Evolutionary conservation across 2,113 vertebrate genomes (phyloP), one percentile per base, ranked within the genome.

Genomic region (Hepsetus odoe): DNA sequence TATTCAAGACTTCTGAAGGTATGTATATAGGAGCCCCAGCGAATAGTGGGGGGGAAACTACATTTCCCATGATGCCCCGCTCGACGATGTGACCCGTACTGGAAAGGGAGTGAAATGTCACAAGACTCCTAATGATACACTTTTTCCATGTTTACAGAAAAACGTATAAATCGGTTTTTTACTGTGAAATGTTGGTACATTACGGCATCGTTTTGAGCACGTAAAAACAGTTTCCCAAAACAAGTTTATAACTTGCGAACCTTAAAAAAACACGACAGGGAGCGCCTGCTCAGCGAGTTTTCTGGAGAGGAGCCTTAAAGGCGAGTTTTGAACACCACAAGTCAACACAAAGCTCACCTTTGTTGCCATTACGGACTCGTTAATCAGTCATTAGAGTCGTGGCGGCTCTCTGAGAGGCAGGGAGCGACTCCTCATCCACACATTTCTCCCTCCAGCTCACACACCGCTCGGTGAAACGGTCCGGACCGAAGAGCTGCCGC

Each of bases 41-140:
- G 13, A 46, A 55, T 20, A 55, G 51, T 10, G 8, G 2, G 8
- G n/a, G n/a, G 14, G 5, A 32, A 58, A 90, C 92, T 91, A 73
- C 90, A 88, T 82, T 76, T 90, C 93, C 93, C 93, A 91, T 71
- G n/a, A 87, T 90, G 33, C 92, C 59, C 3, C 65, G 40, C 24
- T 13, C 70, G 38, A 7, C 80, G 80, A 53, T 55, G 82, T 85
- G 86, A 89, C 86, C 91, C 85, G 76, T 72, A 90, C 49, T 89
- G 85, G 84, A 86, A 84, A 86, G 91, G 89, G 88, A 88, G 88
- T 92, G 90, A 93, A 93, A 92, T 93, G 93, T 94, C 93, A 94
- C 92, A 93, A 94, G 93, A 93, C 91, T 86, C 85, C 83, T 85
- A 84, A 88, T 88, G 88, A 91, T 82, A 81, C 83, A 87, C 76